phyloP scores from a whole-genome alignment of 2,797 vertebrate genomes.

The Hydrocynus forskahlii region DNA sequence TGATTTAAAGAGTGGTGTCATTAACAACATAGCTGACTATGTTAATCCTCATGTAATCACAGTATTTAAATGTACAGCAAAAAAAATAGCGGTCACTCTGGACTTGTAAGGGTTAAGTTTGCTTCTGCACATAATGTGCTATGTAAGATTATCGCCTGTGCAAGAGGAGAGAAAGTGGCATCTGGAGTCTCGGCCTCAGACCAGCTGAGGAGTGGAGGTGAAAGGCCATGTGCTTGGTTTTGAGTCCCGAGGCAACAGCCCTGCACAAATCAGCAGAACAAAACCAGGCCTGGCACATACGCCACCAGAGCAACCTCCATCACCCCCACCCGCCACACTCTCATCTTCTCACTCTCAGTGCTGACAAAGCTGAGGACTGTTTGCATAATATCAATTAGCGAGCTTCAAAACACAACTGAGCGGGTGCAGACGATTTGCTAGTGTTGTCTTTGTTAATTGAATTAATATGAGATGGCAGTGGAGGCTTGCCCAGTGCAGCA shows the following conservation, averaged over 20 bases:
- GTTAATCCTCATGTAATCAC: background rate
- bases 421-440: conserved; percentile 18
- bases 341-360: conserved; percentile 8
- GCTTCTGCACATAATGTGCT: background rate
- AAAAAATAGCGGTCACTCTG: background rate
- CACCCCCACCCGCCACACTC: background rate
- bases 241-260: background rate
- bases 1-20: background rate
- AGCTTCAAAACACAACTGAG: conserved; percentile 48
- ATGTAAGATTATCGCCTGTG: background rate
- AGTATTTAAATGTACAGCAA: background rate
- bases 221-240: background rate
- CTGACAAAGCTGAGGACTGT: conserved; percentile 44
- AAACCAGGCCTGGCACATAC: conserved; percentile 41
- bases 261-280: conserved; percentile 36
- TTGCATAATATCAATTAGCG: conserved; percentile 61
- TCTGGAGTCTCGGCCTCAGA: background rate
- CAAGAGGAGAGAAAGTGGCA: background rate
- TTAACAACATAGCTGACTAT: background rate
- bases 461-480: conserved; percentile 45
- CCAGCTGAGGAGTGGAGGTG: background rate
- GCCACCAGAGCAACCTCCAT: conserved; percentile 22
- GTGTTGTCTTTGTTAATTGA: conserved; percentile 24
- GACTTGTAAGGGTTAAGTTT: background rate
- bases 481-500: conserved; percentile 24